These are phyloP conservation scores for Poeciliopsis paucimaculata DNA, from an alignment of 2,797 vertebrate genomes.

Conservation along the genomic window DNA sequence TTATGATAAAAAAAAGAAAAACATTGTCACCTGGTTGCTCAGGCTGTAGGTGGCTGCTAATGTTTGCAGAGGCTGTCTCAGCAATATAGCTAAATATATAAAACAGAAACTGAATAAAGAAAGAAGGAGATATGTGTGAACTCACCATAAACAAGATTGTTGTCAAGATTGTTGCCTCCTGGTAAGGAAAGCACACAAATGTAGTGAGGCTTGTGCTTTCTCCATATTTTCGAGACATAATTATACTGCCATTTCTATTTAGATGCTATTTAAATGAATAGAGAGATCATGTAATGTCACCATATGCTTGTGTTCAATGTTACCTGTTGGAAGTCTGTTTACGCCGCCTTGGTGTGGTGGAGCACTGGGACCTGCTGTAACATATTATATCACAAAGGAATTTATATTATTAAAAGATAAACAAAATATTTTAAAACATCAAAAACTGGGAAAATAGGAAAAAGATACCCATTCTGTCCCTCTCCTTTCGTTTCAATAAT, in stretches of 20 bases:
- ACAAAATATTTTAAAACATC: neutral
- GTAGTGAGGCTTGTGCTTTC: neutral
- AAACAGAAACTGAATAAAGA: neutral
- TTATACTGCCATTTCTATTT: neutral
- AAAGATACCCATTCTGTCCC: neutral
- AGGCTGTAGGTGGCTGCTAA: neutral
- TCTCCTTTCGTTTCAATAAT: neutral
- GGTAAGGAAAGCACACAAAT: slow-evolving; percentile 10
- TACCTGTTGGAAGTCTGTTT: slow-evolving; percentile 24
- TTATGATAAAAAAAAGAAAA: neutral
- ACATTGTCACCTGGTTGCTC: neutral
- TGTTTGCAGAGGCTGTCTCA: neutral
- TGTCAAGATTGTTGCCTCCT: slow-evolving; percentile 19
- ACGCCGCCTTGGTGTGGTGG: neutral
- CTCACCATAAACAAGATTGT: slow-evolving; percentile 58
- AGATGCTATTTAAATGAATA: neutral
- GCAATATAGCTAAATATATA: neutral
- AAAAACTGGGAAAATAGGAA: neutral
- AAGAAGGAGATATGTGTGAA: slow-evolving; percentile 16
- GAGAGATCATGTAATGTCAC: neutral
- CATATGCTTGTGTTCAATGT: neutral
- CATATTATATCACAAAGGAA: neutral
- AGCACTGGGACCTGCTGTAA: slow-evolving; percentile 21
- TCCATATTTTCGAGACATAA: neutral
- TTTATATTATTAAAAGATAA: neutral